Evolutionary conservation across 2,797 vertebrate species (phyloP).

Genomic region (Gymnothorax javanicus): DNA sequence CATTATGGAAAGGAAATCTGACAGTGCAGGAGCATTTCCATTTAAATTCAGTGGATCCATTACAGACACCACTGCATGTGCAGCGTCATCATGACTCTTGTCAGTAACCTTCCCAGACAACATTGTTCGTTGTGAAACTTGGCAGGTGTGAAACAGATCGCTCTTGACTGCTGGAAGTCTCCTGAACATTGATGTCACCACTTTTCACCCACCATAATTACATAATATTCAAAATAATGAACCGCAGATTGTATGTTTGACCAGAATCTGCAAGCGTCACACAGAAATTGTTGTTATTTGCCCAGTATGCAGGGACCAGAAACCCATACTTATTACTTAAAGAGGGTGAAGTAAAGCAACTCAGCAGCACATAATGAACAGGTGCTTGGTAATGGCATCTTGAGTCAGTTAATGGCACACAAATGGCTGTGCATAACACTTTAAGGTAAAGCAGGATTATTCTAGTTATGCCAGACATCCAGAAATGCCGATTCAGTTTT

Average conservation of each 20-base stretch:
- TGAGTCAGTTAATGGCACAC: not conserved
- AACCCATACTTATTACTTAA: not conserved
- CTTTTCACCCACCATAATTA: not conserved
- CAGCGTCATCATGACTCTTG: not conserved
- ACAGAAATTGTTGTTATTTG: conserved; percentile 7
- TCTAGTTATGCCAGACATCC: not conserved
- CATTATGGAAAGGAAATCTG: not conserved
- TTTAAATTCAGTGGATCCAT: not conserved
- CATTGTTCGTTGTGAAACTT: not conserved
- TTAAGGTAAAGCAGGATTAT: not conserved
- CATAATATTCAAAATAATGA: not conserved
- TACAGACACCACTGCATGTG: not conserved
- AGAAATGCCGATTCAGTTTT: not conserved
- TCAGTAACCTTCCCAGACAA: not conserved
- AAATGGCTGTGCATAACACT: not conserved
- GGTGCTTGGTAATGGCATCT: not conserved
- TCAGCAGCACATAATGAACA: not conserved
- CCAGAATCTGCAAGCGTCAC: not conserved
- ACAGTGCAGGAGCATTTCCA: not conserved
- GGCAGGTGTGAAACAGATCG: not conserved
- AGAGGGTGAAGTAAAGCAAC: not conserved
- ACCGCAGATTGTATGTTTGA: not conserved
- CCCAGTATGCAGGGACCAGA: not conserved
- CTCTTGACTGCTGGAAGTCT: not conserved
- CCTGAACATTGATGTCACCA: not conserved